phyloP scores from a whole-genome alignment of 2,888 invertebrate species.

The Drosophila prolongata region DNA sequence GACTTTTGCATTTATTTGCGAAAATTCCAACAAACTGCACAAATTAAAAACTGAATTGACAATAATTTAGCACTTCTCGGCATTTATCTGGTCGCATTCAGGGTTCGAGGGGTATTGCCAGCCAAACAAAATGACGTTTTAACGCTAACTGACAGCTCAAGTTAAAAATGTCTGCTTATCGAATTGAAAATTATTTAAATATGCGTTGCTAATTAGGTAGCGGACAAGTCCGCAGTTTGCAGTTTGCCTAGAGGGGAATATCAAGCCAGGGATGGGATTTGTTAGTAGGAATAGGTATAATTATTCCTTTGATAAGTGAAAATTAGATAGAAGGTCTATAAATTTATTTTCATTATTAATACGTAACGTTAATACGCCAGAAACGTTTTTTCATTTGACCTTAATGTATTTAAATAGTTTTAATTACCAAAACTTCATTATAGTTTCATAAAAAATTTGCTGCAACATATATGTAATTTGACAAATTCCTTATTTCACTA shows the following conservation, averaged over 20 bases:
- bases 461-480: no score
- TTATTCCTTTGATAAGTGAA: conserved; percentile 1
- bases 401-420: no score
- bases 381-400: neutral
- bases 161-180: conserved; percentile 82
- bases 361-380: no score
- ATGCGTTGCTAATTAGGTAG: conserved; percentile 81
- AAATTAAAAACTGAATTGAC: conserved; percentile 78
- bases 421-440: no score
- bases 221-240: conserved; percentile 66
- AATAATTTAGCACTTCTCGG: conserved; percentile 79
- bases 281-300: no score
- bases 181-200: conserved; percentile 81
- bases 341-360: neutral
- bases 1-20: conserved; percentile 75
- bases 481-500: no score
- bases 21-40: conserved; percentile 68
- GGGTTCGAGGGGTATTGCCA: conserved; percentile 37
- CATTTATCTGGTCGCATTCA: conserved; percentile 48
- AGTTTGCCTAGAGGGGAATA: conserved; percentile 15
- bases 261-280: neutral
- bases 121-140: conserved; percentile 78
- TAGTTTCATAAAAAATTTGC: no score
- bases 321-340: neutral
- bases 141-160: conserved; percentile 80